Evolutionary conservation across 2,113 vertebrate genomes (phyloP).

Genomic region (Sorex araneus): DNA sequence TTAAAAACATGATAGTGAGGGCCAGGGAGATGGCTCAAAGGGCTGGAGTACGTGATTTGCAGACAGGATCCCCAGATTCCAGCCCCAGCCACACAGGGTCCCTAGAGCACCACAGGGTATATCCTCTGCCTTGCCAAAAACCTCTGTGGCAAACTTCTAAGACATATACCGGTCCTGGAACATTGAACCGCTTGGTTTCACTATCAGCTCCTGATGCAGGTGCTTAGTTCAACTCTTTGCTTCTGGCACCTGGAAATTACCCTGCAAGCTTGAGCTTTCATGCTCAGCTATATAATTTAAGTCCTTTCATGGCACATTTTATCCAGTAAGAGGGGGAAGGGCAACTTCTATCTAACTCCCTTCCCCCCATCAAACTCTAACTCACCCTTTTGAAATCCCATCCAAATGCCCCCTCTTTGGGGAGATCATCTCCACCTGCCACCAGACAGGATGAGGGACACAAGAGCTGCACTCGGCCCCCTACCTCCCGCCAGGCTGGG

Average conservation of each 20-base stretch:
- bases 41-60: no score
- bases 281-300: constrained; percentile 46
- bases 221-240: not conserved
- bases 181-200: not conserved
- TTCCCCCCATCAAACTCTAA: not conserved
- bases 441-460: not conserved
- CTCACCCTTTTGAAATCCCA: constrained; percentile 16
- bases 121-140: not conserved
- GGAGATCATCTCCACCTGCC: not conserved
- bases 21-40: no score
- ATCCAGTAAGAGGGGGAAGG: not conserved
- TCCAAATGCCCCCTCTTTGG: not conserved
- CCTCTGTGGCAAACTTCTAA: not conserved
- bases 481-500: not conserved
- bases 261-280: constrained; percentile 50
- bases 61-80: no score
- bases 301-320: constrained; percentile 45
- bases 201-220: not conserved
- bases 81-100: no score
- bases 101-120: no score
- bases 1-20: not conserved
- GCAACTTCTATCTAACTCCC: constrained; percentile 13
- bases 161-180: not conserved
- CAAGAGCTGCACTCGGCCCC: not conserved
- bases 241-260: constrained; percentile 59